Conservation (phyloP, 2,797 vertebrate genomes). For the Sus cebifrons region DNA sequence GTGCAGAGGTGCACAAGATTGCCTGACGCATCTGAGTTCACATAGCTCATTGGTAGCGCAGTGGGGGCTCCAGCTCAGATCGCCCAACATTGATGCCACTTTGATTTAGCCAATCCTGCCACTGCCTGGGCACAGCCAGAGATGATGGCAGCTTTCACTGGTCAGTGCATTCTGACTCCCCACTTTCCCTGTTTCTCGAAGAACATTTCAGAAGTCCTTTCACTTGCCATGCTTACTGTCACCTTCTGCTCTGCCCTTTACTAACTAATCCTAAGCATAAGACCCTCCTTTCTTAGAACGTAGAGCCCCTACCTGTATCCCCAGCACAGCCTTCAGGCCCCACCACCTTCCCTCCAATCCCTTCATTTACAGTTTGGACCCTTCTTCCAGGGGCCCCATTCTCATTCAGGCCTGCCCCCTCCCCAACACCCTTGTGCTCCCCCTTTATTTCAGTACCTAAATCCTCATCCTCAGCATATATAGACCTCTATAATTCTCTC, state of each 20-base stretch:
- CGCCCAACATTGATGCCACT: neutral
- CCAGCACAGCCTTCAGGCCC: neutral
- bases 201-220: neutral
- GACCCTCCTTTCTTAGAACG: neutral
- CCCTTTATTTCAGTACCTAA: neutral
- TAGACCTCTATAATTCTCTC: neutral
- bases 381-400: neutral
- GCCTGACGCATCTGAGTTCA: neutral
- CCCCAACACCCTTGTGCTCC: too few species aligned
- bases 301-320: too few species aligned
- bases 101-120: neutral
- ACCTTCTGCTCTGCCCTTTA: neutral
- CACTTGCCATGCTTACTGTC: neutral
- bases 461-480: neutral
- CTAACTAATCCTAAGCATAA: neutral
- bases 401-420: neutral
- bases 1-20: neutral
- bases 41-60: neutral
- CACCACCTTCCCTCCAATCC: too few species aligned
- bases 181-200: neutral
- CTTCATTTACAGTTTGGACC: too few species aligned
- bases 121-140: neutral
- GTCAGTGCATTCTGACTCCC: neutral
- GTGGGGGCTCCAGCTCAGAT: neutral
- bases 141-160: accelerated